Base-by-base conservation (phyloP, 2,888 invertebrate genomes). In the Ctena decussata region DNA sequence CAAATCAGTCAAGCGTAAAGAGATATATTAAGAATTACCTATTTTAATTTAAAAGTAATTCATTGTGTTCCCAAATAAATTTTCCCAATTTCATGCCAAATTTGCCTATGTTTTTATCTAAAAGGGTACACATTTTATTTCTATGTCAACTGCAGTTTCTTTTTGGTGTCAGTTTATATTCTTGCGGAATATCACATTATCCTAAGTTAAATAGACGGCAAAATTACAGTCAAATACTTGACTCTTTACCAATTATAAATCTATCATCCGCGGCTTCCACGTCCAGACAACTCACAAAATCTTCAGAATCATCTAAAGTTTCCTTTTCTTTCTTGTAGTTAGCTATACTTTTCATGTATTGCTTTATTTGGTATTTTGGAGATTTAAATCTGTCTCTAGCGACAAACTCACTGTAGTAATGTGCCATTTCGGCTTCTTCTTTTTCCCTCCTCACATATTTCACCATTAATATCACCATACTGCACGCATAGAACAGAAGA, bases 381-480 rank as follows among this genome's bases (percentile, higher is more conserved):
- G 87, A 84, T 57, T 89, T 89, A 71, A 92, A 92, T 65, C 87
- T 85, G 49, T 92, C 92, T 30, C 91, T 74, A 18, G 87, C 72
- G 24, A 92, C 91, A 80, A 80, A 92, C 44, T 92, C 92, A 15
- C 84, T 78, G 76, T 91, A 92, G 69, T 91, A 92, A 49, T 85
- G 82, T 0, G 85, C 85, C 76, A 89, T 87, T 70, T 91, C 89
- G 6, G 91, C 92, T 75, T 92, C 92, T 72, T 91, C 87, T 72
- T 79, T 87, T 65, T 92, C 92, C 18, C 90, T 73, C 12, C 91
- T 85, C n/a, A 92, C 83, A 60, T 92, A 92, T 77, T 92, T 92
- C 39, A 92, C 87, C 92, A 92, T 91, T 5, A 92, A 78, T 6
- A 92, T 86, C 15, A 91, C 90, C 65, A 92, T 92, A 69, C 90